Conservation (phyloP, 2,888 invertebrate genomes). For the Temnothorax rugatulus region DNA sequence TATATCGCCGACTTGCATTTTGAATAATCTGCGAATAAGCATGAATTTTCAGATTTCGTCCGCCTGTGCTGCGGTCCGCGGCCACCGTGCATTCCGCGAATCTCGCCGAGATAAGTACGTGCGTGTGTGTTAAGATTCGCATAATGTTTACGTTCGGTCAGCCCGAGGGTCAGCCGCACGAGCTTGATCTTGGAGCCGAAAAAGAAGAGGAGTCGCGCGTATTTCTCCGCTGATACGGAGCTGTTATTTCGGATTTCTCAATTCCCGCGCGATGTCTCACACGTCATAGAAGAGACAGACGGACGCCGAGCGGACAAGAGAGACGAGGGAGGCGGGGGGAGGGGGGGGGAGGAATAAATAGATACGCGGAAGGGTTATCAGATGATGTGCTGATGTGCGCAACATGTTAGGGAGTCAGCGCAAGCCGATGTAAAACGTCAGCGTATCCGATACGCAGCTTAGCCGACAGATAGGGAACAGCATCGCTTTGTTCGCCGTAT, state of each 20-base stretch:
- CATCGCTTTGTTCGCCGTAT: conserved; percentile 52
- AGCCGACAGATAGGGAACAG: conserved; percentile 37
- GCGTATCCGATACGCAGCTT: conserved; percentile 20
- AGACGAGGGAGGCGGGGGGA: not conserved
- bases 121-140: not conserved
- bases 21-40: not conserved
- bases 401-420: conserved; percentile 3
- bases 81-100: not conserved
- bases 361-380: conserved; percentile 25
- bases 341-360: not conserved
- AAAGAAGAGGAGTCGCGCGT: not conserved
- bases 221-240: not conserved
- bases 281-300: not conserved
- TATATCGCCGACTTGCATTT: not conserved
- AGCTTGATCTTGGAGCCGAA: conserved; percentile 15
- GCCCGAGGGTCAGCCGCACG: too few species aligned
- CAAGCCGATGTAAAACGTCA: conserved; percentile 2
- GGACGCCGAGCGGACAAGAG: not conserved
- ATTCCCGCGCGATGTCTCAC: not conserved
- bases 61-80: too few species aligned
- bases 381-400: conserved; percentile 38
- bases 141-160: conserved; percentile 12
- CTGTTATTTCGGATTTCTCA: conserved; percentile 32
- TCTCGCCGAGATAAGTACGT: conserved; percentile 18
- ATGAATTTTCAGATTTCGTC: not conserved